Evolutionary conservation across 2,888 invertebrate genomes (phyloP).

Genomic region (Lasioglossum zephyrum): DNA sequence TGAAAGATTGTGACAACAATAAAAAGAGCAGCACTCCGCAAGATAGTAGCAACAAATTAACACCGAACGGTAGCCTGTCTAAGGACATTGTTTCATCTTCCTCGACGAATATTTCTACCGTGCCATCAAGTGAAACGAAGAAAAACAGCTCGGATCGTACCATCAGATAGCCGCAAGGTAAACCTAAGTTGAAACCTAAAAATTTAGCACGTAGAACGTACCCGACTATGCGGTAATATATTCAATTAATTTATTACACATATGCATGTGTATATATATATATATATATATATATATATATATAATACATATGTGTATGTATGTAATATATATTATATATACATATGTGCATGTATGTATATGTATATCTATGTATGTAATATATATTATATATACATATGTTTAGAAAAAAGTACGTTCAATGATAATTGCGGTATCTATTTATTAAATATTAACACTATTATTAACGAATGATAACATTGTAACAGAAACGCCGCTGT

Average conservation of each 20-base stretch:
- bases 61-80: conserved; percentile 50
- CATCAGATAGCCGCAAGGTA: conserved; percentile 84
- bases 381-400: conserved; percentile 19
- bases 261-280: conserved; percentile 26
- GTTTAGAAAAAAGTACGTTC: conserved; percentile 32
- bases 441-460: conserved; percentile 62
- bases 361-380: not conserved
- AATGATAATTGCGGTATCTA: conserved; percentile 64
- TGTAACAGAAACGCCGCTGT: conserved; percentile 67
- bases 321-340: conserved; percentile 18
- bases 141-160: conserved; percentile 78
- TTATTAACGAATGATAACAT: conserved; percentile 68
- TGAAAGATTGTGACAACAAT: conserved; percentile 33
- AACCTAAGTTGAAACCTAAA: conserved; percentile 81
- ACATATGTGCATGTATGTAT: conserved; percentile 1
- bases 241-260: conserved; percentile 61
- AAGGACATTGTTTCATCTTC: conserved; percentile 62
- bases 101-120: conserved; percentile 75
- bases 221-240: conserved; percentile 82
- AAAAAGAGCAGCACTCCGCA: conserved; percentile 39
- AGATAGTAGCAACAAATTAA: conserved; percentile 54
- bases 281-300: conserved; percentile 12
- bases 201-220: conserved; percentile 80
- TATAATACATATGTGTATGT: conserved; percentile 14
- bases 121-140: conserved; percentile 79